Conservation (phyloP, 2,797 vertebrate species). For the Epinephelus coioides region DNA sequence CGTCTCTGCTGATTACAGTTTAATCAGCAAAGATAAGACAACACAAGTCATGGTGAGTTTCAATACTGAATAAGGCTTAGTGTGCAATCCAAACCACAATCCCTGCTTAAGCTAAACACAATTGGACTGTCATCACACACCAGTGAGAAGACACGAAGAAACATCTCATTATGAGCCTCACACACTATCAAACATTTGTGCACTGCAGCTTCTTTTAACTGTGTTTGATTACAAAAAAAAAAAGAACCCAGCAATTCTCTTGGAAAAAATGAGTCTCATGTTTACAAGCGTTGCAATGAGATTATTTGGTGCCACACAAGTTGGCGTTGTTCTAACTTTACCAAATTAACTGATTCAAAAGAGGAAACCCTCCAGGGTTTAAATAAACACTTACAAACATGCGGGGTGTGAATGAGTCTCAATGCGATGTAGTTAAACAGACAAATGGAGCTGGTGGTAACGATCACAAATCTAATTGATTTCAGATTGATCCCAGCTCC, state of each 20-base stretch:
- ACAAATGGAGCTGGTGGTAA: constrained; percentile 5
- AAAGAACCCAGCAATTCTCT: not conserved
- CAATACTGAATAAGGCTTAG: not conserved
- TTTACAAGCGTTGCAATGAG: not conserved
- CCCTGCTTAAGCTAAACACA: not conserved
- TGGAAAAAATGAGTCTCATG: not conserved
- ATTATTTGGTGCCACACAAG: not conserved
- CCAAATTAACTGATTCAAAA: constrained; percentile 1
- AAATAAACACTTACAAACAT: constrained; percentile 20
- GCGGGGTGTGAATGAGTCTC: constrained; percentile 22
- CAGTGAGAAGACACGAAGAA: not conserved
- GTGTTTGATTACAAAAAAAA: not conserved
- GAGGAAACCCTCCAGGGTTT: not conserved
- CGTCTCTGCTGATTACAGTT: constrained; percentile 6
- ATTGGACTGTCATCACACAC: not conserved
- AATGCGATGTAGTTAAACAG: not conserved
- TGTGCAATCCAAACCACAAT: constrained; percentile 2
- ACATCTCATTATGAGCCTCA: not conserved
- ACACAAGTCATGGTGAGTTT: not conserved
- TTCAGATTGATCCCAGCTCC: constrained; percentile 11
- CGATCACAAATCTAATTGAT: constrained; percentile 28
- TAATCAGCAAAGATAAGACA: not conserved
- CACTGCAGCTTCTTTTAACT: not conserved
- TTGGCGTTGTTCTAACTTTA: constrained; percentile 10
- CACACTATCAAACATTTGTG: not conserved